Conservation (phyloP, 2,113 vertebrate genomes). For the Vicugna pacos region DNA sequence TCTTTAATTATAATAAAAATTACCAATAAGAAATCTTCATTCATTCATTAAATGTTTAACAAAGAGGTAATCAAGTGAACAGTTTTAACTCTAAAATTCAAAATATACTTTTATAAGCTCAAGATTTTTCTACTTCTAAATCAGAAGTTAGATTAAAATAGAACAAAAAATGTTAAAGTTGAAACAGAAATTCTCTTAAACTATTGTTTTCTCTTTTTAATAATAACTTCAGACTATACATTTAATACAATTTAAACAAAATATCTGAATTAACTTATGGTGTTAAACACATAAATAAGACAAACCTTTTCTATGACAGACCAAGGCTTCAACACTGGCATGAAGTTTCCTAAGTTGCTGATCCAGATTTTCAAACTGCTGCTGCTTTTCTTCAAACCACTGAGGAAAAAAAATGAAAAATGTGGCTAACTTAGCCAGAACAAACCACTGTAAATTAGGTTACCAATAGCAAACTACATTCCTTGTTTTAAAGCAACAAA, state of each 20-base stretch:
- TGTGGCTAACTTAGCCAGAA: constrained; percentile 83
- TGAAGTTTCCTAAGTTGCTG: constrained; percentile 98
- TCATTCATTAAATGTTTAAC: constrained; percentile 36
- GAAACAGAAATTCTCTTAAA: constrained; percentile 24
- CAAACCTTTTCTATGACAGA: constrained; percentile 97
- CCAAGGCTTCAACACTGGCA: constrained; percentile 94
- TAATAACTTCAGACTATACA: background rate
- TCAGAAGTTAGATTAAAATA: constrained; percentile 19
- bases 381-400: constrained; percentile 99
- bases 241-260: background rate
- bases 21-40: constrained; percentile 14
- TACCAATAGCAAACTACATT: constrained; percentile 83
- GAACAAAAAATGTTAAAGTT: constrained; percentile 13
- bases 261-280: background rate
- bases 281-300: constrained; percentile 55
- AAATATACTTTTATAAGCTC: constrained; percentile 36
- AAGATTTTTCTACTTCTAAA: constrained; percentile 36
- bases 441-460: constrained; percentile 86
- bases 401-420: constrained; percentile 88
- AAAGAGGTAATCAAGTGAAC: constrained; percentile 34
- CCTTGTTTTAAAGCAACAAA: constrained; percentile 87
- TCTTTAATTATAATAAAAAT: constrained; percentile 36
- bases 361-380: constrained; percentile 99
- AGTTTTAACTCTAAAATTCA: constrained; percentile 58
- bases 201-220: background rate